Conservation (phyloP, 2,113 vertebrate species). For the Tichodroma muraria region DNA sequence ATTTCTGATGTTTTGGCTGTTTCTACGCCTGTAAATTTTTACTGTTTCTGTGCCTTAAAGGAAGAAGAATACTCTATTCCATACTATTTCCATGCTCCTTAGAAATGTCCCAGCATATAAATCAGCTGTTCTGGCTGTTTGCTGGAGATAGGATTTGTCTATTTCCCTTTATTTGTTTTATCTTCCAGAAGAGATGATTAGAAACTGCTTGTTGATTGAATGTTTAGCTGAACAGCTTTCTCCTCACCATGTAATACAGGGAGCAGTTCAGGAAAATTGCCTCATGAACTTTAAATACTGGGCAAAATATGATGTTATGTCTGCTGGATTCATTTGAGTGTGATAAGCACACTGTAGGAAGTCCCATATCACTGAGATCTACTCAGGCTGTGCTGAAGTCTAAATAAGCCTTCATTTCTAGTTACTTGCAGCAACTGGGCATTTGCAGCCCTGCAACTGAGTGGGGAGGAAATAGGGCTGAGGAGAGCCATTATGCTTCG, state of each 20-base stretch:
- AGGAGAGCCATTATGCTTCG: not conserved
- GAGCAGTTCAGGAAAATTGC: slow-evolving; percentile 5
- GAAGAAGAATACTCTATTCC: not conserved
- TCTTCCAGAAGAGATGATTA: not conserved
- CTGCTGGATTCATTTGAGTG: not conserved
- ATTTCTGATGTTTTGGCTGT: not conserved
- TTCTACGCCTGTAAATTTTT: not conserved
- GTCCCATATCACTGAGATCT: not conserved
- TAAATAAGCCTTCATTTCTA: not conserved
- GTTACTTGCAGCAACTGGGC: not conserved
- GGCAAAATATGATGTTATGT: not conserved
- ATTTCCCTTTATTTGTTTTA: slow-evolving; percentile 31
- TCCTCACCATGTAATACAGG: not conserved
- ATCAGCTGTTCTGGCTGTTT: not conserved
- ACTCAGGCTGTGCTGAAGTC: not conserved
- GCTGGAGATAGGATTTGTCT: not conserved
- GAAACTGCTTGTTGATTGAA: not conserved
- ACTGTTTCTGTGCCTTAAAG: not conserved
- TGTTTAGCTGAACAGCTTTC: slow-evolving; percentile 2
- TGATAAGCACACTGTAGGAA: not conserved
- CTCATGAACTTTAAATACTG: slow-evolving; percentile 8
- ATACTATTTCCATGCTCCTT: not conserved
- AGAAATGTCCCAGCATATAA: not conserved
- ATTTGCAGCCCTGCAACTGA: not conserved
- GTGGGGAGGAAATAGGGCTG: not conserved